Conservation (phyloP, 2,113 vertebrate genomes). For the Arenaria interpres region DNA sequence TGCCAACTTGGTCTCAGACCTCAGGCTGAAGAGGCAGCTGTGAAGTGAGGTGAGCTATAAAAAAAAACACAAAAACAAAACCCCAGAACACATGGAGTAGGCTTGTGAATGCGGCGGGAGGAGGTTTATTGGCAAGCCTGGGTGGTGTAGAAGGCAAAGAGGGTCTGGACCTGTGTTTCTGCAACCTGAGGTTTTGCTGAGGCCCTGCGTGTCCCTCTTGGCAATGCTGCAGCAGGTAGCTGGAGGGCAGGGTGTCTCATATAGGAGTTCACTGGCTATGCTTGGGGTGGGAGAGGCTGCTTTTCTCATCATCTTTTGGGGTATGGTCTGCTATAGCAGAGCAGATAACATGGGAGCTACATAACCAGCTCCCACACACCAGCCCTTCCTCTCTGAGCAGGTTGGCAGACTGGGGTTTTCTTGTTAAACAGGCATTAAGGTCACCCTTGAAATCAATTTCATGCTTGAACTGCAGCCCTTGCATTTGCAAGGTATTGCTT, state of each 20-base stretch:
- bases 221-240: not conserved
- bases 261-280: not conserved
- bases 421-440: not conserved
- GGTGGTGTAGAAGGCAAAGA: not conserved
- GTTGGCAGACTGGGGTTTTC: not conserved
- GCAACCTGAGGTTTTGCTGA: not conserved
- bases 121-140: not conserved
- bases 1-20: not conserved
- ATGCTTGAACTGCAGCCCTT: not conserved
- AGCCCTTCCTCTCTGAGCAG: not conserved
- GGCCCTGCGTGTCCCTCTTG: not conserved
- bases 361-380: not conserved
- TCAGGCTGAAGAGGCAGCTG: not conserved
- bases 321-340: not conserved
- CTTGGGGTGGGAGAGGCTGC: not conserved
- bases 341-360: not conserved
- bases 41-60: conserved; percentile 32
- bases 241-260: not conserved
- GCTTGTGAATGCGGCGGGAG: not conserved
- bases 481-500: not conserved
- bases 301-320: not conserved
- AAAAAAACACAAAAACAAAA: not conserved
- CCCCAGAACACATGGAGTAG: not conserved
- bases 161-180: not conserved
- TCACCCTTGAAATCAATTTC: not conserved